These are phyloP conservation scores for Zaprionus africanus DNA, from an alignment of 1,140 invertebrate genomes.

Conservation along the genomic window DNA sequence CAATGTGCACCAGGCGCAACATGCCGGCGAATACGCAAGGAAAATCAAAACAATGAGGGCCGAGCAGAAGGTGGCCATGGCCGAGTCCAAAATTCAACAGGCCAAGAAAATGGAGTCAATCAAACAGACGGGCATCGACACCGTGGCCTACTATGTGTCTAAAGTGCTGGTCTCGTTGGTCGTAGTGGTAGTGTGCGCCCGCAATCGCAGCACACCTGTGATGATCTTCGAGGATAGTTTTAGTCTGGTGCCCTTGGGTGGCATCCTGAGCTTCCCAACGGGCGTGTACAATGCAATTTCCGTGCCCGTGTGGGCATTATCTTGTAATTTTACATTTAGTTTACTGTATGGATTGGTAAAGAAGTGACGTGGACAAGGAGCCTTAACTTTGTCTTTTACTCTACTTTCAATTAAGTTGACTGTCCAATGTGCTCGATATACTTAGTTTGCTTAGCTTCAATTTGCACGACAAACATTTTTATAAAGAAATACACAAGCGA, in stretches of 20 bases:
- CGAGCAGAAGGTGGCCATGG: slow-evolving; percentile 63
- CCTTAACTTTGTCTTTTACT: slow-evolving; percentile 16
- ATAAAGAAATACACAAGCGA: slow-evolving; percentile 27
- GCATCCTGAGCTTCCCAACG: slow-evolving; percentile 75
- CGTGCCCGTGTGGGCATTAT: slow-evolving; percentile 73
- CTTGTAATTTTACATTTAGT: slow-evolving; percentile 75
- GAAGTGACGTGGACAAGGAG: slow-evolving; percentile 40
- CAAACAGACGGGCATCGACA: slow-evolving; percentile 60
- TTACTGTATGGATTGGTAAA: slow-evolving; percentile 56
- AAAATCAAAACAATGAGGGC: slow-evolving; percentile 75
- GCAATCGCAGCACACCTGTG: slow-evolving; percentile 65
- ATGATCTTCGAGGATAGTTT: slow-evolving; percentile 68
- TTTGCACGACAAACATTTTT: slow-evolving; percentile 19
- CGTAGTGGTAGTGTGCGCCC: slow-evolving; percentile 62
- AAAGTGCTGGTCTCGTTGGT: slow-evolving; percentile 61
- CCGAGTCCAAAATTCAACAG: slow-evolving; percentile 48
- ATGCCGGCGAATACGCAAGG: slow-evolving; percentile 64
- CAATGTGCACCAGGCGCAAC: slow-evolving; percentile 46
- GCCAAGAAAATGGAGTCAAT: slow-evolving; percentile 45
- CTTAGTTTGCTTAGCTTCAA: slow-evolving; percentile 51
- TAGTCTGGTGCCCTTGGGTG: slow-evolving; percentile 63
- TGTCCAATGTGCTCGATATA: slow-evolving; percentile 40
- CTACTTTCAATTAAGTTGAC: slow-evolving; percentile 36
- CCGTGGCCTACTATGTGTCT: slow-evolving; percentile 59
- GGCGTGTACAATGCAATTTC: slow-evolving; percentile 74